Percentiles rank a stretch among this genome's conserved stretches.
These are phyloP conservation scores for Artibeus jamaicensis DNA, from an alignment of 2,797 vertebrate species.

Conservation along the genomic window DNA sequence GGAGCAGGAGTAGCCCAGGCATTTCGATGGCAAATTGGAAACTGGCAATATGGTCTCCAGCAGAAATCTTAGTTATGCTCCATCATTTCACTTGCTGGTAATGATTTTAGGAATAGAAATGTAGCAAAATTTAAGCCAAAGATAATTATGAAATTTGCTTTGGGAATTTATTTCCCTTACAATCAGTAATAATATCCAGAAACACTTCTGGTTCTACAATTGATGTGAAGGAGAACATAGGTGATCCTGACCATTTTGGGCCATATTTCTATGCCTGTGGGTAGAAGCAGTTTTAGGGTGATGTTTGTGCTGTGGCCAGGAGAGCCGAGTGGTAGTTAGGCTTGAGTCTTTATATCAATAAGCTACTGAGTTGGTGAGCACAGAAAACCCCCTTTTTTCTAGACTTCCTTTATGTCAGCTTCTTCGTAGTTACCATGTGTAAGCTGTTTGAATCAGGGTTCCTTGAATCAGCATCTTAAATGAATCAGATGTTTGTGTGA, in stretches of 20 bases:
- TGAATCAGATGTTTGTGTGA: not conserved
- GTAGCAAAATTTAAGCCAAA: not conserved
- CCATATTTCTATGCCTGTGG: not conserved
- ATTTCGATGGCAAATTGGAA: not conserved
- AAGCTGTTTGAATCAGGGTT: not conserved
- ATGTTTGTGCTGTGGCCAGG: not conserved
- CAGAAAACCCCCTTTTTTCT: not conserved
- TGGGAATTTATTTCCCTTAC: not conserved
- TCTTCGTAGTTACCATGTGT: not conserved
- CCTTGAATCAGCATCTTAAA: not conserved
- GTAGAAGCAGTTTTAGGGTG: not conserved
- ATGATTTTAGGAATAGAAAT: not conserved
- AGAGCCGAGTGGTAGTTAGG: not conserved
- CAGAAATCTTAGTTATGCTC: not conserved
- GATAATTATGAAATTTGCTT: not conserved
- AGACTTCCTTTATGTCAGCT: not conserved
- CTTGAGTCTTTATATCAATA: not conserved
- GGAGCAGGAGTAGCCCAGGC: not conserved
- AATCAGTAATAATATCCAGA: not conserved
- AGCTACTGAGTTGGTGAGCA: not conserved
- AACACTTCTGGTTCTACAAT: not conserved
- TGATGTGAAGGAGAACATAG: not conserved
- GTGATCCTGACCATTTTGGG: not conserved
- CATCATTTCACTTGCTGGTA: not conserved
- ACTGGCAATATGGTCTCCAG: not conserved